Evolutionary conservation across 2,797 vertebrate genomes (phyloP).

Genomic region (Sebastes taczanowskii): DNA sequence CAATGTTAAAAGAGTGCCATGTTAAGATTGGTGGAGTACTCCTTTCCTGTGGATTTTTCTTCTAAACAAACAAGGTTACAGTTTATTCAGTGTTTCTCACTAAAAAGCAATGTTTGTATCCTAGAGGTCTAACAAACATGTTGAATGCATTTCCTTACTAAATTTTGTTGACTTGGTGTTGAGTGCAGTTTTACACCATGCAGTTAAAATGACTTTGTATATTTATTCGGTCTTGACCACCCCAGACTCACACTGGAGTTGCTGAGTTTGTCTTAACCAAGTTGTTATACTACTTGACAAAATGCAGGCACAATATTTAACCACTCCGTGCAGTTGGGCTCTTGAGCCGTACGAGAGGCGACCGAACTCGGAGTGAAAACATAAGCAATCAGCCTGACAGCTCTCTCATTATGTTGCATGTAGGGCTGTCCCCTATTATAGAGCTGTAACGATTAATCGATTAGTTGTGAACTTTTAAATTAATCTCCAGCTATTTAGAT

Average conservation of each 20-base stretch:
- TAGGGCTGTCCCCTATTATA: neutral
- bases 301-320: neutral
- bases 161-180: neutral
- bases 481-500: too few species aligned
- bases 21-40: neutral
- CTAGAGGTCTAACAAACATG: neutral
- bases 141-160: neutral
- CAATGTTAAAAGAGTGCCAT: neutral
- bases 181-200: neutral
- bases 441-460: neutral
- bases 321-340: neutral
- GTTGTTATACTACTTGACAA: neutral
- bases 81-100: too few species aligned
- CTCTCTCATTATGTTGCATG: slow-evolving; percentile 6
- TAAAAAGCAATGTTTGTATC: neutral
- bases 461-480: too few species aligned
- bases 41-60: neutral
- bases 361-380: neutral
- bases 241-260: neutral
- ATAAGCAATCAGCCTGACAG: slow-evolving; percentile 29
- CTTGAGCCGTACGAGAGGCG: neutral
- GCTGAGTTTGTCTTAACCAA: neutral
- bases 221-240: neutral
- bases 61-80: too few species aligned
- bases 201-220: neutral